Percentiles rank a stretch among this genome's conserved stretches.
Conservation (phyloP, 1,140 invertebrate genomes). For the Hylaeus volcanicus region DNA sequence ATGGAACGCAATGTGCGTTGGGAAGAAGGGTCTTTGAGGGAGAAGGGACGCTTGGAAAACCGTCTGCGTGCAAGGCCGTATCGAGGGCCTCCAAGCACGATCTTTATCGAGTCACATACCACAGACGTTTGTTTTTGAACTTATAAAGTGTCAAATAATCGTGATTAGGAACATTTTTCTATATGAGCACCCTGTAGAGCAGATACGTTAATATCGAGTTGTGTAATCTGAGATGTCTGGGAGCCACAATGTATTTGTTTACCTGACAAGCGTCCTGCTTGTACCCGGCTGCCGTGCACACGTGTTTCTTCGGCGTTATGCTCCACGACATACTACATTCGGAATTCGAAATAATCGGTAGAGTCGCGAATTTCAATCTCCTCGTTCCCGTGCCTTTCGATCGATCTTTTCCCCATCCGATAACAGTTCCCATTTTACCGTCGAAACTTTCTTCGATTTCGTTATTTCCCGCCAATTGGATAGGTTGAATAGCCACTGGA, state of each 20-base stretch:
- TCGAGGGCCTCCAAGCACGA: too few relatives aligned
- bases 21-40: too few relatives aligned
- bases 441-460: not conserved
- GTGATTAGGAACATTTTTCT: too few relatives aligned
- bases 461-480: not conserved
- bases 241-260: not conserved
- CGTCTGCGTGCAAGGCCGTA: too few relatives aligned
- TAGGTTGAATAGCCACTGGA: slow-evolving; percentile 5
- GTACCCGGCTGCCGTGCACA: slow-evolving; percentile 52
- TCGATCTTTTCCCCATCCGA: slow-evolving; percentile 61
- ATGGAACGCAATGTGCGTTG: too few relatives aligned
- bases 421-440: slow-evolving; percentile 16
- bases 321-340: slow-evolving; percentile 44
- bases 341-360: slow-evolving; percentile 57
- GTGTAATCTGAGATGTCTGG: too few relatives aligned
- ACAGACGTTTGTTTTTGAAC: too few relatives aligned
- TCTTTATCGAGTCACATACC: too few relatives aligned
- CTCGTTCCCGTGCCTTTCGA: not conserved
- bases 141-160: too few relatives aligned
- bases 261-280: slow-evolving; percentile 60
- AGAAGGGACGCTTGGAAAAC: too few relatives aligned
- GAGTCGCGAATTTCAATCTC: slow-evolving; percentile 47
- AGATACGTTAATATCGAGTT: not conserved
- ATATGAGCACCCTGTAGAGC: too few relatives aligned
- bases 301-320: slow-evolving; percentile 38